Percentiles rank a stretch among this genome's conserved stretches.
These are phyloP conservation scores for Nixonia krombeini DNA, from an alignment of 1,140 invertebrate species.

Conservation along the genomic window DNA sequence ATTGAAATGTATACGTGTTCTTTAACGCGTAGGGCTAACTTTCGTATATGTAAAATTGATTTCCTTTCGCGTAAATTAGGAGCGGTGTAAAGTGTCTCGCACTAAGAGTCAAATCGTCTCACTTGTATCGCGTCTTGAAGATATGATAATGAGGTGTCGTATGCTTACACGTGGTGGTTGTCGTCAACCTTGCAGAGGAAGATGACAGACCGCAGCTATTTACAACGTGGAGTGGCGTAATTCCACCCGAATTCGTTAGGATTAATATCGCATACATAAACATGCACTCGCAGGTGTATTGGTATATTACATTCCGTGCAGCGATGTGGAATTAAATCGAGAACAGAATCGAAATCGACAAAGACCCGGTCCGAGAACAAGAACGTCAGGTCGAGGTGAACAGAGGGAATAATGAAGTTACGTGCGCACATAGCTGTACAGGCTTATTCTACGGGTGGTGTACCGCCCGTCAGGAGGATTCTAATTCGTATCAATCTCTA, in stretches of 20 bases:
- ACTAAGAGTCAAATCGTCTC: no score
- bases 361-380: conserved; percentile 22
- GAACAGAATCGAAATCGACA: conserved; percentile 29
- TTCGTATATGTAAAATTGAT: no score
- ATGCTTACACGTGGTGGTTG: no score
- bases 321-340: conserved; percentile 18
- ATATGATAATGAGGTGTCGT: no score
- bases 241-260: conserved; percentile 10
- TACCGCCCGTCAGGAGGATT: conserved; percentile 9
- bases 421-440: conserved; percentile 6
- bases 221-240: conserved; percentile 9
- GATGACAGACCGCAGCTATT: no score
- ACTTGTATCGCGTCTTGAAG: no score
- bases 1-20: no score
- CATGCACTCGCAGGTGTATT: conserved; percentile 11
- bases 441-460: conserved; percentile 15
- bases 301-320: conserved; percentile 21
- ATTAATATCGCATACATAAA: conserved; percentile 31
- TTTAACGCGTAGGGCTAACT: no score
- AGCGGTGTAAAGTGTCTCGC: no score
- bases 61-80: no score
- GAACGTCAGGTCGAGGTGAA: conserved; percentile 15
- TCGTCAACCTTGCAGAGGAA: no score
- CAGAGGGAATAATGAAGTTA: conserved; percentile 26
- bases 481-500: conserved; percentile 32